Base-by-base conservation (phyloP, 2,888 invertebrate genomes). In the Allophyes oxyacanthae region DNA sequence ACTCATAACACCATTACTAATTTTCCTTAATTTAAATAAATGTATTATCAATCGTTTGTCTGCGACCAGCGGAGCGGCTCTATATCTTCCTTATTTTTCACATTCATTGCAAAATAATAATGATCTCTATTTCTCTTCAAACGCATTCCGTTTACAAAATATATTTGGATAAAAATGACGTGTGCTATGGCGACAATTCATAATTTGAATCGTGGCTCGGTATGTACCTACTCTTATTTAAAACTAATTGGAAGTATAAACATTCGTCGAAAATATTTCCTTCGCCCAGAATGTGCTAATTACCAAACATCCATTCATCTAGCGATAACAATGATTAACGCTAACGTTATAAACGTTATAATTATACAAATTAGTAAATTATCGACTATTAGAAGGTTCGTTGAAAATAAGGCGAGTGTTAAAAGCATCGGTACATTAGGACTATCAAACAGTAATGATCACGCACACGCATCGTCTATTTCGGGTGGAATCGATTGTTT, bases 401-500 rank as follows among this genome's bases (percentile, higher is more conserved):
- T 8, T 28, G 28, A 28, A 54, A 28, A 6, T 10, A 28, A n/a
- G 36, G 1, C 48, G 37, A 26, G 37, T 51, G 30, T 44, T 46
- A 48, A 52, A 46, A 48, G 46, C 55, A 34, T 38, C 32, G 36
- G 34, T 9, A 41, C 36, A 6, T 53, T 32, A 43, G 30, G 6
- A 33, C 14, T 37, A 50, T 56, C 37, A 41, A 52, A 43, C 49
- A 58, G 60, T 63, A 60, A 51, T 45, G 52, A 57, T 38, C 68
- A 32, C 54, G 52, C 71, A 53, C 54, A 50, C 55, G 53, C 43
- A 20, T 42, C 28, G 28, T 6, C 57, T 66, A 66, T 72, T 73
- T 64, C 44, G 43, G 62, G 36, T 51, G 49, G 64, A 53, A 73
- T 73, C 65, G 73, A 71, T 64, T 58, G 54, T 50, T 62, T 61